phyloP scores from a whole-genome alignment of 2,113 vertebrate genomes.

The Casuarius casuarius region DNA sequence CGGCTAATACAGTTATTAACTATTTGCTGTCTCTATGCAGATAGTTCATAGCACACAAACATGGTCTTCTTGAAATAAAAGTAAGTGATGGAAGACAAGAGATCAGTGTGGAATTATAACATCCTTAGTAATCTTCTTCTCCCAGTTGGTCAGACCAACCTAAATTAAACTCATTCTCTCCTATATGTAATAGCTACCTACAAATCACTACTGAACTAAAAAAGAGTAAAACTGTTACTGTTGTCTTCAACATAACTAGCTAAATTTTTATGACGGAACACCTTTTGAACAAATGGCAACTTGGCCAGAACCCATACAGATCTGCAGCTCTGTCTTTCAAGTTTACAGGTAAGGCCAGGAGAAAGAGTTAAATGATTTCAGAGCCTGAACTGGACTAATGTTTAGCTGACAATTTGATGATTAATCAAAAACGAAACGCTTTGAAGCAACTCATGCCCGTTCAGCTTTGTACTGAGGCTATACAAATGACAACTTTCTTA shows the following conservation, averaged over 20 bases:
- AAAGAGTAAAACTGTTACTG: neutral
- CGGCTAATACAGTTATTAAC: neutral
- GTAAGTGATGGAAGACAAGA: neutral
- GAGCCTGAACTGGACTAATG: neutral
- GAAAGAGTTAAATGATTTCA: neutral
- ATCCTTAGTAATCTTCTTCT: neutral
- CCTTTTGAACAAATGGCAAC: neutral
- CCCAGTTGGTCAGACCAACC: accelerated
- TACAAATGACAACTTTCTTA: neutral
- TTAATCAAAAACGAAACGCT: neutral
- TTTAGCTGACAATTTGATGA: neutral
- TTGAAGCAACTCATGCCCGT: neutral
- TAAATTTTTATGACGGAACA: neutral
- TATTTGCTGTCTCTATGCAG: neutral
- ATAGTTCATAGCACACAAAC: neutral
- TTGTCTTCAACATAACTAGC: neutral
- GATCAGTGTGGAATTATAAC: neutral
- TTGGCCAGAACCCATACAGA: neutral
- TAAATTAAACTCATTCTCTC: neutral
- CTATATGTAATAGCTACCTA: neutral
- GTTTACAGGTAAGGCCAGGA: neutral
- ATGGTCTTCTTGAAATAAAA: neutral
- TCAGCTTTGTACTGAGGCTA: neutral
- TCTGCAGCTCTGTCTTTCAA: neutral
- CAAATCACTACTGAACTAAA: neutral